Evolutionary conservation across 2,113 vertebrate species (phyloP), one percentile per base, ranked within the genome.

Genomic region (Fregata magnificens): DNA sequence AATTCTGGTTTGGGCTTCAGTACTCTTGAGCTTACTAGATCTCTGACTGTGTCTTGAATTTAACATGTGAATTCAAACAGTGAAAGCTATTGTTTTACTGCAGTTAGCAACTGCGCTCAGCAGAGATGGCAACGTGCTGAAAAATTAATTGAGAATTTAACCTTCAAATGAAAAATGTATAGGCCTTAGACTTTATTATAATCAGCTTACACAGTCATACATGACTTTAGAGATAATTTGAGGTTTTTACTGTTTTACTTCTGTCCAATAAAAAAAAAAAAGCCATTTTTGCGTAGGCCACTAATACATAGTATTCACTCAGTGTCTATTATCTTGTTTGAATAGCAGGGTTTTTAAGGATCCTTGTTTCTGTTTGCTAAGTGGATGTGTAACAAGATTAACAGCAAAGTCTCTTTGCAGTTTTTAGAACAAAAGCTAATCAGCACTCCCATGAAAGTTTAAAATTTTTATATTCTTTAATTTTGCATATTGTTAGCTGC

Each of bases 141-240:
- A 97, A 98, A 97, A 98, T 97, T 98, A 98, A 98, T 98, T 97
- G 97, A 98, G 97, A 98, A 97, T 98, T 97, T 98, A 98, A 98
- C 98, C 97, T 98, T 98, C 97, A 97, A 91, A 97, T 97, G 97
- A 95, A 97, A 96, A 97, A 98, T 96, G 88, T 74, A 90, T 93
- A 94, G 95, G 90, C 80, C 66, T 56, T 85, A 83, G 79, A 82
- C 91, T 96, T 95, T 90, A 92, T 93, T 95, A 59, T 96, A 97
- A 97, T 98, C 91, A 93, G 96, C 92, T 98, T 97, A 95, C 34
- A 79, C 47, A 97, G 93, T 81, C 90, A n/a, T 91, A 80, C 36
- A 89, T 92, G 86, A 91, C 88, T 96, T 95, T 29, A 86, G 91
- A 95, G 83, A 94, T 97, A 97, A 98, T 95, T 97, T 90, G 67